Percentiles rank a stretch among this genome's conserved stretches.
Conservation (phyloP, 2,888 invertebrate genomes). For the Neuroscelio doddi region DNA sequence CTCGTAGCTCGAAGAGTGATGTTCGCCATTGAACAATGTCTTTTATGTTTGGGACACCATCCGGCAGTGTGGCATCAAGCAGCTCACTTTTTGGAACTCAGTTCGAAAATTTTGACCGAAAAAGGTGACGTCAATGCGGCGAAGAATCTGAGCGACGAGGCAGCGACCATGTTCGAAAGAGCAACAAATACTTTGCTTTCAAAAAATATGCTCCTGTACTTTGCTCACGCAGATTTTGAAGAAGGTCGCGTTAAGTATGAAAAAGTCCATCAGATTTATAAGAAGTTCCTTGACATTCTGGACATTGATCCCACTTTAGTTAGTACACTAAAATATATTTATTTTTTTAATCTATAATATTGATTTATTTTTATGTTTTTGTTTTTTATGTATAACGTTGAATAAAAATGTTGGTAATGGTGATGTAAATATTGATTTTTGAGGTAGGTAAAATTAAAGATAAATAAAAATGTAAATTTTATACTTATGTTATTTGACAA, state of each 20-base stretch:
- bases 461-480: no score
- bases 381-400: no score
- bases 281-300: slow-evolving; percentile 88
- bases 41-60: slow-evolving; percentile 96
- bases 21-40: slow-evolving; percentile 98
- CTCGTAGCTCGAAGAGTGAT: slow-evolving; percentile 94
- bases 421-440: no score
- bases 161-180: slow-evolving; percentile 94
- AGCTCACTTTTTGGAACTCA: slow-evolving; percentile 95
- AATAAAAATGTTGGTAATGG: no score
- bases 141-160: slow-evolving; percentile 94
- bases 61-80: slow-evolving; percentile 99
- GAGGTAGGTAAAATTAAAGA: no score
- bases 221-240: slow-evolving; percentile 99
- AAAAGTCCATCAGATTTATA: slow-evolving; percentile 97
- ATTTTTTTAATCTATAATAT: no score
- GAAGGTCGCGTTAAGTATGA: slow-evolving; percentile 97
- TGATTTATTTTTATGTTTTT: no score
- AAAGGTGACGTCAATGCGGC: slow-evolving; percentile 97
- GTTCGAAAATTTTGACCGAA: slow-evolving; percentile 93
- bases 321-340: slow-evolving; percentile 65
- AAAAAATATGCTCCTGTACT: slow-evolving; percentile 94
- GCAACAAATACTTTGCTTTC: slow-evolving; percentile 92
- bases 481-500: no score
- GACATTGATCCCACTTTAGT: slow-evolving; percentile 97